Percentiles rank a stretch among this genome's conserved stretches.
phyloP scores from a whole-genome alignment of 2,888 invertebrate genomes.

The Agonopterix alstromeriana region DNA sequence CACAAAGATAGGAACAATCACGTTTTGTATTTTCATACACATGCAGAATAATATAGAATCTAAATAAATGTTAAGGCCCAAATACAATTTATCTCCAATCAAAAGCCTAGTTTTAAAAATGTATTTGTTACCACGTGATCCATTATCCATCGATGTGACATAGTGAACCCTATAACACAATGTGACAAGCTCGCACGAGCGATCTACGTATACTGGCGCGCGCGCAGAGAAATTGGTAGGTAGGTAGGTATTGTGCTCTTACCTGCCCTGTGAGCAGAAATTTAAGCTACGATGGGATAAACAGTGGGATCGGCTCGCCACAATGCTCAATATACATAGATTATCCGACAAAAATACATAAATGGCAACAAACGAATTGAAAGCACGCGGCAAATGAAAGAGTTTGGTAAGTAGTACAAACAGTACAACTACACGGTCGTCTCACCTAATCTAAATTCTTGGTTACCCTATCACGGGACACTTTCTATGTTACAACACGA shows the following conservation, averaged over 20 bases:
- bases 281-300: not conserved
- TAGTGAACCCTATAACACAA: conserved; percentile 18
- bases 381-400: too few relatives aligned
- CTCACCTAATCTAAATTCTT: conserved; percentile 7
- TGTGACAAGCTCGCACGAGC: conserved; percentile 11
- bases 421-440: too few relatives aligned
- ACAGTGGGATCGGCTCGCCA: too few relatives aligned
- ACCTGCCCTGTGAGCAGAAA: not conserved
- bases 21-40: too few relatives aligned
- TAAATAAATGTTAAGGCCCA: not conserved
- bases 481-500: conserved; percentile 48
- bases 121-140: conserved; percentile 26
- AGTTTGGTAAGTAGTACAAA: too few relatives aligned
- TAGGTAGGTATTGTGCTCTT: not conserved
- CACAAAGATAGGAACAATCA: too few relatives aligned
- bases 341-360: too few relatives aligned
- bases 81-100: conserved; percentile 10
- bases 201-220: not conserved
- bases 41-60: too few relatives aligned
- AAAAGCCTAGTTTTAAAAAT: conserved; percentile 5
- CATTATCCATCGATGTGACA: conserved; percentile 36
- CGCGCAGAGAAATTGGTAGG: not conserved
- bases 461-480: conserved; percentile 48
- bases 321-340: too few relatives aligned
- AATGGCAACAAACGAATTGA: too few relatives aligned